Base-by-base conservation (phyloP, 2,113 vertebrate genomes). In the Heterochromis multidens region DNA sequence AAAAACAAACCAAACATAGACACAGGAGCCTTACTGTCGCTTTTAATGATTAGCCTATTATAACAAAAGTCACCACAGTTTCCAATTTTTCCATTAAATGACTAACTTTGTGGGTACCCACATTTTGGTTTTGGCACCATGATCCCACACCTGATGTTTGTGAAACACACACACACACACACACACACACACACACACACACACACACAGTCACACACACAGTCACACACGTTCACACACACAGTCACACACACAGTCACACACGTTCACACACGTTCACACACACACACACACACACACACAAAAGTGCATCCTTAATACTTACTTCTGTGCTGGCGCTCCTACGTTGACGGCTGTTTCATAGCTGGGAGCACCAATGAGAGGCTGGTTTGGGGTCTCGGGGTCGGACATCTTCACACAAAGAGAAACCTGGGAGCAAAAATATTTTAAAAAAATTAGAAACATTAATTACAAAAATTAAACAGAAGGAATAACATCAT, bases 361-460 rank as follows among this genome's bases (percentile, higher is more conserved):
- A 43, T 84, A 80, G 52, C 10, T 74, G 40, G 37, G 1, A 21
- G 33, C 35, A 6, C 16, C 4, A 7, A 94, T 6, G 1, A 94
- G 89, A 33, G 90, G 84, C 56, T 92, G 79, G 12, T 2, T 74
- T 52, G 23, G 52, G 58, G 10, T 77, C 33, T 93, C 90, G 0
- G 83, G 14, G 35, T 91, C 89, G 0, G 91, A 11, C 93, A 94
- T 94, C 43, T 79, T 89, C 14, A 46, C 81, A n/a, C 12, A 43
- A 61, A 54, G 31, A 62, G 31, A 84, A 78, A 83, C 60, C 88
- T 92, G 63, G 7, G 67, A 54, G 78, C 57, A 88, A 37, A 81
- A 16, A 88, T 61, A 70, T 6, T 63, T 19, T 1, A 7, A 6
- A 84, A 8, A 52, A 49, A 1, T 21, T 21, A 6, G 6, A 4